phyloP scores from a whole-genome alignment of 2,113 vertebrate genomes.

The Vulpes vulpes region DNA sequence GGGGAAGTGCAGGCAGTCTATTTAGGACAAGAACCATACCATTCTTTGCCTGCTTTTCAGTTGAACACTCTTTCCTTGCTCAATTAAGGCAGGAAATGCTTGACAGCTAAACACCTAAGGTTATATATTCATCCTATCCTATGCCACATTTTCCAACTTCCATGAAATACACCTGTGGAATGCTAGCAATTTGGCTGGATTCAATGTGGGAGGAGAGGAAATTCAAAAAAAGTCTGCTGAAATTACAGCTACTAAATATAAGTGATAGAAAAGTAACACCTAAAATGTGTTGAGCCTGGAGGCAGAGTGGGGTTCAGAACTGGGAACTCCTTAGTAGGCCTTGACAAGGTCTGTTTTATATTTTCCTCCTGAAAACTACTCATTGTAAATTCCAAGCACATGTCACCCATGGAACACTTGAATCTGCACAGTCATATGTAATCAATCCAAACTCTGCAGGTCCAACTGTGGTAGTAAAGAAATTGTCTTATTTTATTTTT shows the following conservation, averaged over 20 bases:
- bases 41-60: neutral
- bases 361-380: neutral
- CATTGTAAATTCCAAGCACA: neutral
- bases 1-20: neutral
- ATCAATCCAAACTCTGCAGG: neutral
- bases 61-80: neutral
- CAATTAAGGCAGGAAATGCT: neutral
- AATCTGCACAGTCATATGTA: neutral
- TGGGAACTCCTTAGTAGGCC: neutral
- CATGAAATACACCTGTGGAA: conserved; percentile 26
- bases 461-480: neutral
- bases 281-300: neutral
- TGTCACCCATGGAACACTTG: neutral
- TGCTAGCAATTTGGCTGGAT: neutral
- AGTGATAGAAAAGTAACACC: neutral
- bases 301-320: neutral
- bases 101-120: neutral
- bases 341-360: neutral
- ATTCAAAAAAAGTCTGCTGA: conserved; percentile 19
- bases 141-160: neutral
- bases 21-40: neutral
- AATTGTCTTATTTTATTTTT: neutral
- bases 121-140: neutral
- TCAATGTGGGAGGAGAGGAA: conserved; percentile 49
- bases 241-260: conserved; percentile 68